Evolutionary conservation across 2,797 vertebrate species (phyloP), one percentile per base, ranked within the genome.

Genomic region (Octomys mimax): DNA sequence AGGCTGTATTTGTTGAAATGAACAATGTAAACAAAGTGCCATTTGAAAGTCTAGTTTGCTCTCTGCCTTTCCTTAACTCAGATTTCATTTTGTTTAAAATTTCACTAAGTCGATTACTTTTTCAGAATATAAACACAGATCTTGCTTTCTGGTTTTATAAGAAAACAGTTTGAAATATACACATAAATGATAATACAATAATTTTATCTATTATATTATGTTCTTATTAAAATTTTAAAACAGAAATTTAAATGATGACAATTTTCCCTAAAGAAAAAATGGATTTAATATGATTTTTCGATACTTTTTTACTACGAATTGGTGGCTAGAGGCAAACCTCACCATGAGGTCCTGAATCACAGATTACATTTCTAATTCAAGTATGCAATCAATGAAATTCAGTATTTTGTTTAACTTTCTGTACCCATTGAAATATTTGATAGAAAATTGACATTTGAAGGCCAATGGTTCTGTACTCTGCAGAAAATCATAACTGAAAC

Each of bases 401-500:
- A 89, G 31, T 33, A 73, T 88, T 92, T 19, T 75, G 80, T 82
- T 78, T 90, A 42, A 31, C 78, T 92, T 96, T 92, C 42, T 88
- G 77, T 92, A 62, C 36, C 77, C 89, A 87, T 26, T 96, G 57
- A 82, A 95, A 94, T 94, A 94, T 92, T 64, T 92, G 54, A 80
- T 79, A 88, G 85, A 95, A 94, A 96, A 95, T 59, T 94, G 62
- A 92, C 82, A 92, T 92, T 92, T 28, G 64, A 49, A 71, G 36
- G 46, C 5, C n/a, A 64, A 39, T 89, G 46, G 71, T 64, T 95
- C 57, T 87, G 49, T n/a, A 88, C 6, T n/a, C 36, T n/a, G 82
- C 24, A 64, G 85, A 82, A 79, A 52, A 82, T 86, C 19, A 39
- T 83, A 94, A 91, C 36, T 87, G 91, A 94, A 95, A 87, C 85